Conservation (phyloP, 2,888 invertebrate species). For the Acronicta leporina region DNA sequence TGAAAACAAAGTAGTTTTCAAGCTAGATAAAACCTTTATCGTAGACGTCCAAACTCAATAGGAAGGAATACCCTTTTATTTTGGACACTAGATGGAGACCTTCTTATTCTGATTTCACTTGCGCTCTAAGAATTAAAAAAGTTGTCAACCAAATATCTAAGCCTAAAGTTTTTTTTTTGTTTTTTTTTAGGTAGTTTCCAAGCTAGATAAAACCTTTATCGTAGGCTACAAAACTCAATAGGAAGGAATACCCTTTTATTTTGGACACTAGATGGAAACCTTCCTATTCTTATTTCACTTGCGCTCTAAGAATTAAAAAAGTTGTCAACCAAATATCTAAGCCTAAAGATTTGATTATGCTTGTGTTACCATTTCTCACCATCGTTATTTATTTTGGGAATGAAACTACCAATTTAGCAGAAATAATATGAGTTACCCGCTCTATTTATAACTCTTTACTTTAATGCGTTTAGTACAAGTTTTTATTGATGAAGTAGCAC, state of each 20-base stretch:
- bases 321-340: not conserved
- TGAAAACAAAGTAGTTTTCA: slow-evolving; percentile 11
- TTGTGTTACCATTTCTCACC: not conserved
- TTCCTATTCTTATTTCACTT: not conserved
- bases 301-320: not conserved
- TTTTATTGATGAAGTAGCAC: slow-evolving; percentile 21
- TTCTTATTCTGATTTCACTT: not conserved
- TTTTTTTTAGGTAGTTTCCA: slow-evolving; percentile 16
- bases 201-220: slow-evolving; percentile 27
- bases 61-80: no score
- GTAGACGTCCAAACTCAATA: slow-evolving; percentile 20
- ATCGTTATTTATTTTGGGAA: slow-evolving; percentile 4
- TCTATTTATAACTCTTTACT: slow-evolving; percentile 15
- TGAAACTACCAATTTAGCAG: slow-evolving; percentile 3
- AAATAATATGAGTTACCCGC: slow-evolving; percentile 2
- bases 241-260: no score
- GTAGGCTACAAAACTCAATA: slow-evolving; percentile 18
- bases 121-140: not conserved
- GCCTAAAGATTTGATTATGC: no score
- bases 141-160: not conserved
- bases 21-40: slow-evolving; percentile 27
- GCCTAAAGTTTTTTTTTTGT: not conserved
- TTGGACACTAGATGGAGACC: not conserved
- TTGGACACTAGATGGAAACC: not conserved
- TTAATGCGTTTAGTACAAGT: slow-evolving; percentile 11